Base-by-base conservation (phyloP, 1,140 invertebrate genomes). In the Ostrea edulis region DNA sequence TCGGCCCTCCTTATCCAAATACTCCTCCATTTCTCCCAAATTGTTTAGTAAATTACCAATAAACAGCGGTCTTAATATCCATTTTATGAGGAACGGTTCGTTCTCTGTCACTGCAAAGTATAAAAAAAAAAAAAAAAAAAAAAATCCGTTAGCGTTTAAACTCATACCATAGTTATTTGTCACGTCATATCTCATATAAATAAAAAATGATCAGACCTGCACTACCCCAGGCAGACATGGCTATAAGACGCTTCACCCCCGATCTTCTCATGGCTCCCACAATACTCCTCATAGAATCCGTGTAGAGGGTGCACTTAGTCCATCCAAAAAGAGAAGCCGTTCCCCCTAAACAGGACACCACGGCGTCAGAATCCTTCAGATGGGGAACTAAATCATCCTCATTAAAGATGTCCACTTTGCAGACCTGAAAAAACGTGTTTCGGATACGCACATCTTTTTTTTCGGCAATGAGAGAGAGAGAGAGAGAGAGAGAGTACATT, bases 21-120 rank as follows among this genome's bases (percentile, higher is more conserved):
- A 93, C 81, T 92, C 86, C 90, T 95, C 94, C 94, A 95, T 94
- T 82, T 93, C 90, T 22, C 90, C 85, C 93, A 95, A 93, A 89
- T 92, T 94, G 44, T 90, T 89, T 65, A 95, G 89, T 71, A 92
- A 87, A 58, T 91, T 92, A 9, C 92, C 87, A 58, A 95, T 85
- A 84, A 92, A 88, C 22, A 94, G 83, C 9, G 93, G 93, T 82
- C 93, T 90, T 17, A 95, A 52, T 7, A 95, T 82, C 86, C 92
- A 92, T 85, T 92, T 89, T n/a, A 94, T 90, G 44, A 94, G 85
- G 82, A 87, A 85, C 12, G 89, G 88, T 58, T 91, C 91, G 58
- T 88, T 87, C 84, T 90, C 85, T 82, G 84, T 52, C 77, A 17
- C 87, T 88, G 22, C n/a, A 62, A 88, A 84, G 35, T 14, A 35